Conservation (phyloP, 2,888 invertebrate genomes). For the Hypsopygia costalis region DNA sequence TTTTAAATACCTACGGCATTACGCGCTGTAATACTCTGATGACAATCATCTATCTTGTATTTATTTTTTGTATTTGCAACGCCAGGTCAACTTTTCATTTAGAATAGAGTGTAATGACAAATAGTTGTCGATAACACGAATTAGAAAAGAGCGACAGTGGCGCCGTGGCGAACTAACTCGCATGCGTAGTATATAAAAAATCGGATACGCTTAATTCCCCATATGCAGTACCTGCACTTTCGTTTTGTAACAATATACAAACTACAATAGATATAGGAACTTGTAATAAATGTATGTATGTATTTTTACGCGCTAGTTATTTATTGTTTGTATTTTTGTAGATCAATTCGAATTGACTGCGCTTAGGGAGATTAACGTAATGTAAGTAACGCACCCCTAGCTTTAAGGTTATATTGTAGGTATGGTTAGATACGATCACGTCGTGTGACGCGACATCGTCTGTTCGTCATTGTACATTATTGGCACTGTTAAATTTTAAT, state of each 20-base stretch:
- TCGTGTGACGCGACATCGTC: constrained; percentile 24
- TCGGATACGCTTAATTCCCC: constrained; percentile 66
- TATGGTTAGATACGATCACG: constrained; percentile 17
- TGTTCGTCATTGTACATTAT: constrained; percentile 30
- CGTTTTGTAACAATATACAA: constrained; percentile 66
- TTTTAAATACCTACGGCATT: too few relatives aligned
- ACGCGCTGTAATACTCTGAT: too few relatives aligned
- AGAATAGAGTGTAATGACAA: too few relatives aligned
- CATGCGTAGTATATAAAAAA: constrained; percentile 25
- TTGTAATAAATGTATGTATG: constrained; percentile 55
- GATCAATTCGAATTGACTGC: constrained; percentile 71
- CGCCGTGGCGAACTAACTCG: constrained; percentile 8
- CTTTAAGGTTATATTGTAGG: constrained; percentile 45
- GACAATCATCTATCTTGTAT: too few relatives aligned
- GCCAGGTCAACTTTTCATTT: too few relatives aligned
- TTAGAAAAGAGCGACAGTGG: constrained; percentile 7
- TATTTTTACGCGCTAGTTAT: constrained; percentile 57
- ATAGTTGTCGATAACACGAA: too few relatives aligned
- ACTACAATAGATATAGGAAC: constrained; percentile 53
- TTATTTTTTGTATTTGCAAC: too few relatives aligned
- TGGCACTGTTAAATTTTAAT: constrained; percentile 1
- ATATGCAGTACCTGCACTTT: constrained; percentile 68
- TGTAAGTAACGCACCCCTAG: constrained; percentile 63
- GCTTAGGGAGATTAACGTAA: constrained; percentile 68
- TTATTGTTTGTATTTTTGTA: constrained; percentile 66